Base-by-base conservation (phyloP, 2,888 invertebrate genomes). In the Ophion costatus region DNA sequence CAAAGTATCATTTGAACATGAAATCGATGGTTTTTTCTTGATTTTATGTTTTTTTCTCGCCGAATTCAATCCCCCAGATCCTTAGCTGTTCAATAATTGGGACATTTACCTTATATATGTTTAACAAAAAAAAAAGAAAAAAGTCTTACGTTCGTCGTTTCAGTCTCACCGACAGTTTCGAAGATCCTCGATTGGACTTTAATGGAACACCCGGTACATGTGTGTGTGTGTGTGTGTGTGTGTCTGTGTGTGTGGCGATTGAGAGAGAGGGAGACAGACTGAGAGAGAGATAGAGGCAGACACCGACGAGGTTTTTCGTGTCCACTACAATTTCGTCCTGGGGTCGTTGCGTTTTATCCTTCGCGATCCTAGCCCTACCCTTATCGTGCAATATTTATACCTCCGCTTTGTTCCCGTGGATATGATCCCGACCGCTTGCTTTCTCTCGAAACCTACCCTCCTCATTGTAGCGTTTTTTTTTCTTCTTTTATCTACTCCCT, bases 261-360 rank as follows among this genome's bases (percentile, higher is more conserved):
- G 63, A 63, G 59, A 24, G 77, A 69, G 24, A 61, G 63, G 24
- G 63, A 63, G 42, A n/a, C 67, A 77, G n/a, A 61, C 51, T 51
- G 63, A 75, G 42, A 24, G 69, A 77, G 24, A 75, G 42, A 24
- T 61, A 77, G 24, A 59, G 74, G 45, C 45, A 14, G 45, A 45
- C 38, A 7, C 4, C 0, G 38, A 38, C 0, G 38, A 45, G 45
- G 10, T 10, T 51, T 51, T 51, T 51, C 17, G 4, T 5, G 14
- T 51, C 17, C 5, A 17, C 4, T 51, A 17, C 4, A 17, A 3
- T 2, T 51, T 51, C 14, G 11, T 14, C 45, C 45, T 45, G 10
- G 10, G 45, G 0, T 45, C 14, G 11, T 0, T 3, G 45, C 1
- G 11, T 64, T 64, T 64, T 64, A n/a, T 64, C 6, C 33, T 29